Base-by-base conservation (phyloP, 2,113 vertebrate genomes). In the Neopipo cinnamomea region DNA sequence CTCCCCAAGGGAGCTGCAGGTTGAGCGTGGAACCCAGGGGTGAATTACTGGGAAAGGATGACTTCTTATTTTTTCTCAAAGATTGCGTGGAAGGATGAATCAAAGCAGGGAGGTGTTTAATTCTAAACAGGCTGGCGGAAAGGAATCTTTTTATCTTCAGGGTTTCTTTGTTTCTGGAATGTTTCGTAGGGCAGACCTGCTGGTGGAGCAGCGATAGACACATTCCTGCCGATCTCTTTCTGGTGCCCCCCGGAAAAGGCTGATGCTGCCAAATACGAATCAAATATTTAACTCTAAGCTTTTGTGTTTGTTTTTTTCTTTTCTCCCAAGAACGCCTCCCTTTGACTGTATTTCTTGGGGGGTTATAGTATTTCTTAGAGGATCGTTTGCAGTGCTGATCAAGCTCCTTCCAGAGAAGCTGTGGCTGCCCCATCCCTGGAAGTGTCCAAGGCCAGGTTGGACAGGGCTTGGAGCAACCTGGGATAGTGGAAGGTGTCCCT, bases 41-140 rank as follows among this genome's bases (percentile, higher is more conserved):
- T 9, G 63, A 24, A 11, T 46, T 44, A 1, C 46, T 39, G 67
- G 31, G 16, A 59, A 62, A 31, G 7, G 31, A 6, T 1, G 4
- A 2, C 6, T 31, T 44, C 6, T 28, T 4, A 0, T 22, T 33
- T 58, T 41, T 37, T 4, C 14, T 15, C 50, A 18, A 44, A 21
- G 65, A 1, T 30, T 12, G 14, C 13, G 1, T 35, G 55, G 84
- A 41, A 61, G 58, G 62, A 22, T 52, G 72, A 66, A 22, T 79
- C 21, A 5, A 41, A 76, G 63, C 0, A 25, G 67, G 11, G 88
- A 72, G 55, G 67, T 80, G 72, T 72, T 92, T 42, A 33, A 33
- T 76, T 46, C 67, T 9, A 6, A 66, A 7, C 47, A 4, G 13
- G 2, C 76, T 58, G 46, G 70, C 4, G 39, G 89, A 71, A 63